phyloP scores from a whole-genome alignment of 1,140 invertebrate species.

The Diabrotica undecimpunctata region DNA sequence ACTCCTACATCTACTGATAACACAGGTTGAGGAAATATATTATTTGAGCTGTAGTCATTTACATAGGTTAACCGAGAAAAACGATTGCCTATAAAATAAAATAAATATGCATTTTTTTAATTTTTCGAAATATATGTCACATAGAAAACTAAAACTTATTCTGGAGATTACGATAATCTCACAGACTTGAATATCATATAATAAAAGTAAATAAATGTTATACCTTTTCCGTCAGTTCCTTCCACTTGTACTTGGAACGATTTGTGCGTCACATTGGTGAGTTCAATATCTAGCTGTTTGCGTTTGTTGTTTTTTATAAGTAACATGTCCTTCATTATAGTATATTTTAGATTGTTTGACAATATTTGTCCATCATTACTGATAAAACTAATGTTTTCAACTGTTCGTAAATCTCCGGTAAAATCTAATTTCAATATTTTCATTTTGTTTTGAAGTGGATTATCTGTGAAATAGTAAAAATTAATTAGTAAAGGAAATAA shows the following conservation, averaged over 20 bases:
- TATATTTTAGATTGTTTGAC: background rate
- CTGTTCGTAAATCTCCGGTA: background rate
- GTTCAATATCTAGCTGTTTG: conserved; percentile 8
- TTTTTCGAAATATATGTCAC: background rate
- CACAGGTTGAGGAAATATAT: conserved; percentile 15
- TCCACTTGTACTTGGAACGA: conserved; percentile 6
- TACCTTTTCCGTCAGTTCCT: conserved; percentile 14
- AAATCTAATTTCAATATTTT: conserved; percentile 15
- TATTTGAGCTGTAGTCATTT: background rate
- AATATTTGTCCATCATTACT: conserved; percentile 8
- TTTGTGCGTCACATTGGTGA: conserved; percentile 1
- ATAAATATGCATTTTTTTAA: conserved; percentile 3
- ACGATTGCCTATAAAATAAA: conserved; percentile 14
- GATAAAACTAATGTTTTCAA: conserved; percentile 12
- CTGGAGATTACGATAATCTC: background rate
- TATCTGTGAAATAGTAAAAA: too few relatives aligned
- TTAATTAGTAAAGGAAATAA: too few relatives aligned
- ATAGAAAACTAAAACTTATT: background rate
- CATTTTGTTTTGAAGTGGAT: background rate
- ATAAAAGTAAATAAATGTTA: background rate
- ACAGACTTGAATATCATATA: too few relatives aligned
- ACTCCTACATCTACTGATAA: conserved; percentile 9
- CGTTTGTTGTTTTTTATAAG: background rate
- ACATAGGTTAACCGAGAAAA: conserved; percentile 17
- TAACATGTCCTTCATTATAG: background rate